Evolutionary conservation across 2,113 vertebrate genomes (phyloP).

Genomic region (Paradisaea rubra): DNA sequence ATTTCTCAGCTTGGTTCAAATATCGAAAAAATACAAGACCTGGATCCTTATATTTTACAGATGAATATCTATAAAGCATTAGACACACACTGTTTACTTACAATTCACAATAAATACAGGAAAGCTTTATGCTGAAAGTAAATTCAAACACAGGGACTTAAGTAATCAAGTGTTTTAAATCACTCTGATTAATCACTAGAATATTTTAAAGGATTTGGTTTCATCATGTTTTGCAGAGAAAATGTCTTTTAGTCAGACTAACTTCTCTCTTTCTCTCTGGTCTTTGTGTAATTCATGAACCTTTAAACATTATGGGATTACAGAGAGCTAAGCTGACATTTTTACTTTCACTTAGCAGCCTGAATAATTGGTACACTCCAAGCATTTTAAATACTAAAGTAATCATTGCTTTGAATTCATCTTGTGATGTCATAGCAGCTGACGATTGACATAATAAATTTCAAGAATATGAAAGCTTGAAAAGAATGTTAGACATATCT

Average conservation of each 20-base stretch:
- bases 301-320: slow-evolving; percentile 68
- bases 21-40: not conserved
- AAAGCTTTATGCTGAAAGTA: slow-evolving; percentile 40
- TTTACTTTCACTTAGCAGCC: slow-evolving; percentile 72
- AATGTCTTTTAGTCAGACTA: slow-evolving; percentile 60
- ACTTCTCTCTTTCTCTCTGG: slow-evolving; percentile 53
- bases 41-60: slow-evolving; percentile 13
- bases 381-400: slow-evolving; percentile 69
- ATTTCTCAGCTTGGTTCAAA: not conserved
- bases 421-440: slow-evolving; percentile 75
- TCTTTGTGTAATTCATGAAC: slow-evolving; percentile 77
- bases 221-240: slow-evolving; percentile 62
- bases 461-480: slow-evolving; percentile 49
- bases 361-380: slow-evolving; percentile 68
- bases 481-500: slow-evolving; percentile 55
- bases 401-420: slow-evolving; percentile 70
- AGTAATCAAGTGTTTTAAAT: slow-evolving; percentile 65
- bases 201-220: slow-evolving; percentile 64
- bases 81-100: slow-evolving; percentile 49
- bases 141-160: slow-evolving; percentile 60
- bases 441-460: slow-evolving; percentile 68
- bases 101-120: slow-evolving; percentile 50
- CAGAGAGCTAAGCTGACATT: slow-evolving; percentile 70
- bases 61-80: slow-evolving; percentile 48
- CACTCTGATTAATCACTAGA: slow-evolving; percentile 67